These are phyloP conservation scores for Drosophila buzzatii DNA, from an alignment of 2,888 invertebrate species.

Conservation along the genomic window DNA sequence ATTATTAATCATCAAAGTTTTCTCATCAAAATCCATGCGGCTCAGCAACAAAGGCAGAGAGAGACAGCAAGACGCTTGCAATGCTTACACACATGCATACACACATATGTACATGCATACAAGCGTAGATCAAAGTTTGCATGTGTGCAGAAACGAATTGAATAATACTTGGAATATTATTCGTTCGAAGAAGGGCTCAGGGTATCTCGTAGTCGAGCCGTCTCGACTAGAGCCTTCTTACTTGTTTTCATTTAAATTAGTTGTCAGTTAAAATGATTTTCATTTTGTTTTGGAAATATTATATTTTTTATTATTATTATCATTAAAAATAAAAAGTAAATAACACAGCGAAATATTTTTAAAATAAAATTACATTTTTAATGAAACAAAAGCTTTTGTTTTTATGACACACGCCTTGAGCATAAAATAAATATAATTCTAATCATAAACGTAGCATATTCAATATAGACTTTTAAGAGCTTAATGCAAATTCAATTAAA, in stretches of 20 bases:
- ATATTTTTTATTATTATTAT: slow-evolving; percentile 48
- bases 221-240: too few species aligned
- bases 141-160: too few species aligned
- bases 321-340: slow-evolving; percentile 65
- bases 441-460: slow-evolving; percentile 7
- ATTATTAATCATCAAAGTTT: too few species aligned
- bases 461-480: slow-evolving; percentile 14
- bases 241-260: slow-evolving; percentile 3
- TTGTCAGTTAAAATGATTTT: slow-evolving; percentile 6
- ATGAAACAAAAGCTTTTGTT: slow-evolving; percentile 23
- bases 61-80: too few species aligned
- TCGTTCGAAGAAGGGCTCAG: too few species aligned
- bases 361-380: slow-evolving; percentile 59
- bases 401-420: slow-evolving; percentile 67
- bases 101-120: too few species aligned
- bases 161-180: too few species aligned
- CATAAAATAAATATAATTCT: slow-evolving; percentile 28
- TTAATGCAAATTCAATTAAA: slow-evolving; percentile 12
- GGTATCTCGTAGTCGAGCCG: too few species aligned
- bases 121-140: too few species aligned
- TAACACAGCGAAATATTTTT: slow-evolving; percentile 67
- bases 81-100: too few species aligned
- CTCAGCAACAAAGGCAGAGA: too few species aligned
- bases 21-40: too few species aligned
- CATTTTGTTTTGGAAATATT: slow-evolving; percentile 44